These are phyloP conservation scores for Chelidonichthys spinosus DNA, from an alignment of 2,797 vertebrate genomes.

Conservation along the genomic window DNA sequence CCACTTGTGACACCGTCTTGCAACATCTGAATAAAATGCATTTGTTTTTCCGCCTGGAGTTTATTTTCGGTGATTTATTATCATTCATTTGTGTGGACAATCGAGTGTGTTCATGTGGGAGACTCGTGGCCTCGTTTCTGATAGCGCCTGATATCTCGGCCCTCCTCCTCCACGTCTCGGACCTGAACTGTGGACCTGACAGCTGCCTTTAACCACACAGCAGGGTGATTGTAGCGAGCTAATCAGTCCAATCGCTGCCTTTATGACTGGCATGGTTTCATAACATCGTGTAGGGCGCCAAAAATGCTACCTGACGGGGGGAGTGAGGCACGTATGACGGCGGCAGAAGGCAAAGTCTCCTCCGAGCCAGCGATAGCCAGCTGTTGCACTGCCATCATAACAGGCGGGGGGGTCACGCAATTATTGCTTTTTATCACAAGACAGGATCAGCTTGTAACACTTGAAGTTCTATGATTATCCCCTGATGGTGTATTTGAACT, in stretches of 20 bases:
- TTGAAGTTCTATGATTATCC: neutral
- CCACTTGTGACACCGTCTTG: neutral
- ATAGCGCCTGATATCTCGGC: slow-evolving; percentile 48
- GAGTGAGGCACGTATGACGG: slow-evolving; percentile 16
- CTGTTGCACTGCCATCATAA: neutral
- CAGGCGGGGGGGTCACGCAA: neutral
- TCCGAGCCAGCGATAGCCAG: neutral
- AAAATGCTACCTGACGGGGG: slow-evolving; percentile 11
- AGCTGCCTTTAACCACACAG: neutral
- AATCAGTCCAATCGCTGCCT: slow-evolving; percentile 34
- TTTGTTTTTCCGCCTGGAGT: neutral
- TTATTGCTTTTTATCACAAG: slow-evolving; percentile 4
- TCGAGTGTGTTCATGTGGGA: neutral
- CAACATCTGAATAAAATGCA: neutral
- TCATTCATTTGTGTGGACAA: neutral
- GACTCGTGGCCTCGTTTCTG: neutral
- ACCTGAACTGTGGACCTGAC: slow-evolving; percentile 70
- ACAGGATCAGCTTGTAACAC: neutral
- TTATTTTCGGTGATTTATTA: neutral
- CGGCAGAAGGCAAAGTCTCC: slow-evolving; percentile 22
- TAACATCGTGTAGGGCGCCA: slow-evolving; percentile 35
- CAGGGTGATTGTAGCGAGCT: slow-evolving; percentile 36
- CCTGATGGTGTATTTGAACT: slow-evolving; percentile 22
- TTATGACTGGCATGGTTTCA: slow-evolving; percentile 60
- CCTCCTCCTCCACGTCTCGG: slow-evolving; percentile 13